Conservation (phyloP, 2,113 vertebrate genomes). For the Epinephelus fuscoguttatus region DNA sequence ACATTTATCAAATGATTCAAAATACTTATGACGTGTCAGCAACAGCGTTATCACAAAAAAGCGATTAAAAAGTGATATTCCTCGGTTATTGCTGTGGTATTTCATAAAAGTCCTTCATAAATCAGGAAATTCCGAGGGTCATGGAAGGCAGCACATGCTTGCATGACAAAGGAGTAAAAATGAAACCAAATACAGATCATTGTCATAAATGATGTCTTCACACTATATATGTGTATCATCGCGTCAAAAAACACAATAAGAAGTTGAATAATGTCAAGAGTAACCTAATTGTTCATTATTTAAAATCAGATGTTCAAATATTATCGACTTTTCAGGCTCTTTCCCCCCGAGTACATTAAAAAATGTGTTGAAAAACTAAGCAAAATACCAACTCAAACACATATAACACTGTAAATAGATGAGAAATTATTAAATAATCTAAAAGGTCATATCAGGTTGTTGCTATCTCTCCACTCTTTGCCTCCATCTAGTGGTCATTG, state of each 20-base stretch:
- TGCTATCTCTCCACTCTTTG: neutral
- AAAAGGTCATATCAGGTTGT: slow-evolving; percentile 16
- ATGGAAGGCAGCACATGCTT: slow-evolving; percentile 1
- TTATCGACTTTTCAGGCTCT: too few species aligned
- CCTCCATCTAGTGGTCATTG: slow-evolving; percentile 49
- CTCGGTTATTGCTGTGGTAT: neutral
- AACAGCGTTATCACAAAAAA: too few species aligned
- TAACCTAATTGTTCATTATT: neutral
- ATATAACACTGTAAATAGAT: neutral
- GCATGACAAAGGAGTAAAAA: neutral
- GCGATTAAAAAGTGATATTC: too few species aligned
- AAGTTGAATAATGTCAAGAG: neutral
- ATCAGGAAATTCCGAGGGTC: neutral
- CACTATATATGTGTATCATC: neutral
- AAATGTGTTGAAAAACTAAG: neutral
- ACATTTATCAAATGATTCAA: neutral
- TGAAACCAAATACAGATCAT: neutral
- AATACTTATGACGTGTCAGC: too few species aligned
- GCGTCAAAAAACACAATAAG: neutral
- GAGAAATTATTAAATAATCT: neutral
- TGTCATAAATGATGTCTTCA: neutral
- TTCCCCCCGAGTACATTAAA: too few species aligned
- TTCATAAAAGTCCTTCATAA: neutral
- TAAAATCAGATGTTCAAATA: neutral
- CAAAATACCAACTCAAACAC: neutral